Evolutionary conservation across 2,888 invertebrate species (phyloP).

Genomic region (Ectemnius continuus): DNA sequence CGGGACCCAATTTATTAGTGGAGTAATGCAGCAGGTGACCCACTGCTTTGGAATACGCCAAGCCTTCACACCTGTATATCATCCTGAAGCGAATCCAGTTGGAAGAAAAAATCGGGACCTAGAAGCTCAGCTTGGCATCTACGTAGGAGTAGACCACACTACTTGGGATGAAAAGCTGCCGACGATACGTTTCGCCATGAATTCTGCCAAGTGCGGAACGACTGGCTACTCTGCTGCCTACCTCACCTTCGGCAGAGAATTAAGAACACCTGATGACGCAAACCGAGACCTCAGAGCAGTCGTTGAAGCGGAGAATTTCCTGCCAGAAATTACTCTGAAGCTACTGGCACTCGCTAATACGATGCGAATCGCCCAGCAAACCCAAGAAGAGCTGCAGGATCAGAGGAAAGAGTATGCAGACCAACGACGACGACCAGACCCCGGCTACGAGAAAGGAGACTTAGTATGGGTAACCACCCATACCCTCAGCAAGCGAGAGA

Average conservation of each 20-base stretch:
- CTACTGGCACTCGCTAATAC: background rate
- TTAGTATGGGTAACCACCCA: background rate
- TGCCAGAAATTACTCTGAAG: background rate
- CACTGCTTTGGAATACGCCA: background rate
- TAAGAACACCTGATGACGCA: slow-evolving; percentile 51
- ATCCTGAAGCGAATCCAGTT: slow-evolving; percentile 69
- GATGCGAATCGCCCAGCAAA: background rate
- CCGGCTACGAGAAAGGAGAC: background rate
- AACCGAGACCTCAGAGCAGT: background rate
- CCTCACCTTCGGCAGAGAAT: slow-evolving; percentile 69
- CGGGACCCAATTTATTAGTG: slow-evolving; percentile 69
- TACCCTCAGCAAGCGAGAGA: background rate
- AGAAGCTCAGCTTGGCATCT: slow-evolving; percentile 65
- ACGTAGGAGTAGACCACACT: slow-evolving; percentile 60
- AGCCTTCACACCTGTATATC: background rate
- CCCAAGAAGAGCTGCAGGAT: background rate
- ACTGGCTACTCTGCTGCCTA: slow-evolving; percentile 69
- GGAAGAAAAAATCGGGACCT: slow-evolving; percentile 68
- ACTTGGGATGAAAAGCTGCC: slow-evolving; percentile 67
- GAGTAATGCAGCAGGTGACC: slow-evolving; percentile 68
- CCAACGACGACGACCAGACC: too few relatives aligned
- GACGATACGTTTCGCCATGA: slow-evolving; percentile 73
- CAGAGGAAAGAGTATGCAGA: too few relatives aligned
- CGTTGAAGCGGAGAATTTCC: background rate
- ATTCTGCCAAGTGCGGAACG: slow-evolving; percentile 61